These are phyloP conservation scores for Lycia hirtaria DNA, from an alignment of 2,888 invertebrate species.

Conservation along the genomic window DNA sequence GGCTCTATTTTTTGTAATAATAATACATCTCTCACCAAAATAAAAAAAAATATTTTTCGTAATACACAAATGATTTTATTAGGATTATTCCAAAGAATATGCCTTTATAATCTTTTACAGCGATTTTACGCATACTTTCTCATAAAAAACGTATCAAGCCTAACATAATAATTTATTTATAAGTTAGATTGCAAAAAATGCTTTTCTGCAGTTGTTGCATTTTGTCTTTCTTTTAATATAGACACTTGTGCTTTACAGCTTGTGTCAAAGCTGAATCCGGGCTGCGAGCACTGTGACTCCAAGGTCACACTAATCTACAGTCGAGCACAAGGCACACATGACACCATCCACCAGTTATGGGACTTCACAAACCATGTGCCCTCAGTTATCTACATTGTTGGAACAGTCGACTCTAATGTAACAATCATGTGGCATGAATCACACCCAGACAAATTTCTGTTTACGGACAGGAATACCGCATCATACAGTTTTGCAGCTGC, in stretches of 20 bases:
- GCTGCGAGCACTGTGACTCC: constrained; percentile 58
- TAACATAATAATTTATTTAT: too few species aligned
- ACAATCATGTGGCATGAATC: constrained; percentile 73
- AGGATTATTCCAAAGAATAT: too few species aligned
- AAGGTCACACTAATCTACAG: constrained; percentile 80
- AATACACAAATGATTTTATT: too few species aligned
- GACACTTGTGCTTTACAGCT: constrained; percentile 73
- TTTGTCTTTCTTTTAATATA: neutral
- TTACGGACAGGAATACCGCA: constrained; percentile 68
- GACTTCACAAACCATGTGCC: constrained; percentile 86
- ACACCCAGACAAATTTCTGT: constrained; percentile 60
- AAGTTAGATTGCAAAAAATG: too few species aligned
- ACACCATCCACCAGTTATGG: constrained; percentile 88
- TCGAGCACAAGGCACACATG: constrained; percentile 82
- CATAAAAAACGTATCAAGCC: too few species aligned
- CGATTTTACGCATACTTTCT: too few species aligned
- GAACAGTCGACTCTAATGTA: constrained; percentile 73
- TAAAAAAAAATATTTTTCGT: too few species aligned
- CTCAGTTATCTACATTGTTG: constrained; percentile 83
- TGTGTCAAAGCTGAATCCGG: constrained; percentile 65
- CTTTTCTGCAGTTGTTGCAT: too few species aligned
- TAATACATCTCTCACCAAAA: too few species aligned
- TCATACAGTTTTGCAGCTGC: constrained; percentile 86
- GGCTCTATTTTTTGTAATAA: too few species aligned
- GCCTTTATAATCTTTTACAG: too few species aligned